Percentiles rank a stretch among this genome's conserved stretches.
Conservation (phyloP, 2,113 vertebrate species). For the Monarcha castaneiventris region DNA sequence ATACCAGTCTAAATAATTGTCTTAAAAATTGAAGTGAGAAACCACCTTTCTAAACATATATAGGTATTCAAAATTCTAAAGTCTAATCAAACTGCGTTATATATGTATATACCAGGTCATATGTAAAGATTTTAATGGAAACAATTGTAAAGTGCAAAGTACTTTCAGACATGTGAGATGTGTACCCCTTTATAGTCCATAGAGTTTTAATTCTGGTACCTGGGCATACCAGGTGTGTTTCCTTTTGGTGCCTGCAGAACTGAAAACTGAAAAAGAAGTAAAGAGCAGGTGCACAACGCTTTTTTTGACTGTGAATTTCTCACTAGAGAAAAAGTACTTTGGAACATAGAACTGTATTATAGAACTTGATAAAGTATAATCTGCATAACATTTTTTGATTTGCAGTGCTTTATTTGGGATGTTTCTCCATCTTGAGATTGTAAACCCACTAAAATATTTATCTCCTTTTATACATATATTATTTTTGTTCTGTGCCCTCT, state of each 20-base stretch:
- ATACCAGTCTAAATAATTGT: neutral
- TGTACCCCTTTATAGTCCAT: neutral
- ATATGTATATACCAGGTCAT: too few species aligned
- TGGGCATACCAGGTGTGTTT: neutral
- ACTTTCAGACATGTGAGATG: neutral
- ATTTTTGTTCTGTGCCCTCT: neutral
- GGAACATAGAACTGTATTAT: neutral
- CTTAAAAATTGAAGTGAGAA: neutral
- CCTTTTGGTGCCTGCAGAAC: neutral
- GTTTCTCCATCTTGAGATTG: neutral
- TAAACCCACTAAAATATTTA: neutral
- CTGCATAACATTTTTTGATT: neutral
- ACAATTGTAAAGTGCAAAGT: neutral
- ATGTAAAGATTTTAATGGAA: neutral
- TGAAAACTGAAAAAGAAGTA: neutral
- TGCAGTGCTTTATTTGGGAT: neutral
- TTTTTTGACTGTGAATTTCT: neutral
- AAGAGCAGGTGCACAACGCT: neutral
- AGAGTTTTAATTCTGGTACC: neutral
- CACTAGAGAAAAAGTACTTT: neutral
- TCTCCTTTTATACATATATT: neutral
- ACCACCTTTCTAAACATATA: neutral
- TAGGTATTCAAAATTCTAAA: neutral
- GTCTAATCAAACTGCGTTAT: neutral
- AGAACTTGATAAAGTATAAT: neutral